Conservation (phyloP, 2,888 invertebrate species). For the Caenorhabditis angaria region DNA sequence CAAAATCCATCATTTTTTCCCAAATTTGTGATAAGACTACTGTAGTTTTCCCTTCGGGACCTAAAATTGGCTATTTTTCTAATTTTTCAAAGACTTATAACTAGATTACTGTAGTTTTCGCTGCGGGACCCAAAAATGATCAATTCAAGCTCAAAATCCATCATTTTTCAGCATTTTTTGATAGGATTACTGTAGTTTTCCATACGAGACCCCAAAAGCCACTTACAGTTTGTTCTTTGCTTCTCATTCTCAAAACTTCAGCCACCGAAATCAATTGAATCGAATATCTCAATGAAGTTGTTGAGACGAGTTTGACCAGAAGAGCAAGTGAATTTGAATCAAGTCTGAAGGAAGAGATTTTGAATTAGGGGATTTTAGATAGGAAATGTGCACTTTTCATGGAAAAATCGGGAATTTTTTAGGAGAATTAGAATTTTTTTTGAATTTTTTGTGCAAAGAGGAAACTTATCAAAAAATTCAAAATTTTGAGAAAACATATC, state of each 20-base stretch:
- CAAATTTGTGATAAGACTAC: too few species aligned
- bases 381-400: slow-evolving; percentile 8
- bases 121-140: neutral
- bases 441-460: too few species aligned
- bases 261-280: slow-evolving; percentile 97
- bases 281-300: slow-evolving; percentile 92
- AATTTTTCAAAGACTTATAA: too few species aligned
- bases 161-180: neutral
- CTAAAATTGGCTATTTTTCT: neutral
- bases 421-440: too few species aligned
- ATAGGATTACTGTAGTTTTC: too few species aligned
- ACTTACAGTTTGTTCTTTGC: slow-evolving; percentile 25
- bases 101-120: neutral
- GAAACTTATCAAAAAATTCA: too few species aligned
- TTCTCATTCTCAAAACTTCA: slow-evolving; percentile 86
- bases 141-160: too few species aligned
- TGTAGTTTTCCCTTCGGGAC: neutral
- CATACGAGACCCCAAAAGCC: too few species aligned
- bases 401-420: too few species aligned
- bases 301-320: slow-evolving; percentile 88
- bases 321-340: slow-evolving; percentile 88
- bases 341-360: slow-evolving; percentile 76
- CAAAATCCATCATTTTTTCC: too few species aligned
- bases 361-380: neutral
- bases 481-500: too few species aligned